phyloP scores from a whole-genome alignment of 2,797 vertebrate genomes.

The Cuculus canorus region DNA sequence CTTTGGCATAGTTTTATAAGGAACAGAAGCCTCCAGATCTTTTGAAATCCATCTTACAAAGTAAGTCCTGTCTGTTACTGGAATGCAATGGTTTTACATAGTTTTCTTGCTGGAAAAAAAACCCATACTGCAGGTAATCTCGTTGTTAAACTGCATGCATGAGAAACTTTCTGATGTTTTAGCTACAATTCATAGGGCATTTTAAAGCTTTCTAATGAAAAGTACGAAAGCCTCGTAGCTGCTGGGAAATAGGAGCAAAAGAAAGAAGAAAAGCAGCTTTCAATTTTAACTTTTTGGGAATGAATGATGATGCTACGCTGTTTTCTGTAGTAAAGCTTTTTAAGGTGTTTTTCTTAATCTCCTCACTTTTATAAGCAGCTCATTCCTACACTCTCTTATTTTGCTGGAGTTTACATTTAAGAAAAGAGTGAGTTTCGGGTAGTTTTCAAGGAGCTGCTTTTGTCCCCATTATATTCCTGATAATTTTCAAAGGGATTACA shows the following conservation, averaged over 20 bases:
- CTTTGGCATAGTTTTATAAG: conserved; percentile 69
- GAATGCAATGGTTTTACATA: conserved; percentile 25
- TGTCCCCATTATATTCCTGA: conserved; percentile 39
- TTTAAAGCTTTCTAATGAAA: conserved; percentile 7
- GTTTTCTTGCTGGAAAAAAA: not conserved
- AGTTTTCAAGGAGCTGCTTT: conserved; percentile 61
- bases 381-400: not conserved
- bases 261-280: not conserved
- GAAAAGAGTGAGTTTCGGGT: conserved; percentile 18
- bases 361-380: not conserved
- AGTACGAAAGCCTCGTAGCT: not conserved
- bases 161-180: conserved; percentile 37
- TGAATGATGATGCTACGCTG: not conserved
- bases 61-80: conserved; percentile 60
- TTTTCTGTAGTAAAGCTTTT: not conserved
- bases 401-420: conserved; percentile 33
- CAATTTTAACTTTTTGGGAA: conserved; percentile 55
- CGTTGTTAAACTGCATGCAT: not conserved
- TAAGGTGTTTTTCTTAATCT: conserved; percentile 35
- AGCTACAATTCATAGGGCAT: not conserved
- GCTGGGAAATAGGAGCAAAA: not conserved
- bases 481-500: conserved; percentile 49
- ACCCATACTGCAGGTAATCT: conserved; percentile 37
- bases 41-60: conserved; percentile 67
- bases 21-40: conserved; percentile 65